Conservation (phyloP, 1,140 invertebrate species). For the Portunus trituberculatus region DNA sequence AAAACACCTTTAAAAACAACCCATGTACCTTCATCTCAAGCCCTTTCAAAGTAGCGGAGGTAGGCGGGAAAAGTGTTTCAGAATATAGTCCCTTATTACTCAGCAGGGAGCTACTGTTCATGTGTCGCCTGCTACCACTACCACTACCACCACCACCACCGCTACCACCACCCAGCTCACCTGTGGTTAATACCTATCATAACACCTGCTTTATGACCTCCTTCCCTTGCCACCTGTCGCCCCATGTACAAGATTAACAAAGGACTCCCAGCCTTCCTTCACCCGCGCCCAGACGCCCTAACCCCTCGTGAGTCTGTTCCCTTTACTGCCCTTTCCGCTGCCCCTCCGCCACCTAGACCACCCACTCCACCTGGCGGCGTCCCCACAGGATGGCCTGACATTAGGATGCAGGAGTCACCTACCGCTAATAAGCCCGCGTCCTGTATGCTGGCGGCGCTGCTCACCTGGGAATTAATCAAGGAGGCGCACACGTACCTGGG, state of each 20-base stretch:
- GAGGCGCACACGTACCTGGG: background rate
- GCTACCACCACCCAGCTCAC: background rate
- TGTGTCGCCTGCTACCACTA: background rate
- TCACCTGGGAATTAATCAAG: background rate
- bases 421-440: background rate
- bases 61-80: no score
- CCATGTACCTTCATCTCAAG: no score
- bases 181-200: constrained; percentile 13
- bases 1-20: no score
- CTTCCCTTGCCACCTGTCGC: background rate
- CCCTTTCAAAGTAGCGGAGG: no score
- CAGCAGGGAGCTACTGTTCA: background rate
- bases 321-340: background rate
- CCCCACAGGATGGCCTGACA: background rate
- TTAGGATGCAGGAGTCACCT: constrained; percentile 1
- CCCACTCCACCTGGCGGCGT: no score
- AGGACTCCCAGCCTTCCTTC: background rate
- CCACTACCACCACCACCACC: background rate
- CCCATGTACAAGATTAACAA: background rate
- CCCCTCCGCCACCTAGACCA: background rate
- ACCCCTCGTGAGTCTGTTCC: background rate
- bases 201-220: background rate
- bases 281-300: background rate
- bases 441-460: background rate
- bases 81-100: no score